Base-by-base conservation (phyloP, 2,113 vertebrate genomes). In the Paracanthobrama guichenoti region DNA sequence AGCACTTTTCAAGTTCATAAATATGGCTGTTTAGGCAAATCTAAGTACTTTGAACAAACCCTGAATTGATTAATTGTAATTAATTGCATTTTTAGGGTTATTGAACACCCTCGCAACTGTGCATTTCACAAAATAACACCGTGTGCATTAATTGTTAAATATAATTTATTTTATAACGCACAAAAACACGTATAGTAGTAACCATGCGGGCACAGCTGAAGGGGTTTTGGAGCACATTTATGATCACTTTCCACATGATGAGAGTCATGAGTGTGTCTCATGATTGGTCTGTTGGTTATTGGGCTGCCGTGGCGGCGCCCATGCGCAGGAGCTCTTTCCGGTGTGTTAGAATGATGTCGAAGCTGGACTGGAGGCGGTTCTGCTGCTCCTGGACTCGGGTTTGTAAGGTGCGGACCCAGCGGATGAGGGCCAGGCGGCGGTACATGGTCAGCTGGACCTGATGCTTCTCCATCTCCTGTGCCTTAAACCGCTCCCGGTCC, bases 381-480 rank as follows among this genome's bases (percentile, higher is more conserved):
- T 99, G 97, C 92, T 99, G 98, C 87, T 97, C 96, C 85, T 95
- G 93, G 16, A 99, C 90, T 0, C 91, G 96, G 87, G 94, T 90
- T 93, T 98, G 97, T 83, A 99, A 94, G 73, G 95, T 92, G 42
- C 97, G 96, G 81, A 99, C 96, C 97, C 97, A 99, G 88, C 97
- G 97, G 84, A 98, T 95, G 89, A 99, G 92, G 0, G 97, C 96
- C 93, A 99, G 90, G 26, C 97, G 96, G 6, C 98, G 96, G 90
- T 99, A 98, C 98, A 99, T 99, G 91, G 96, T 97, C 90, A 99
- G 91, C 92, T 98, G 97, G 78, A 95, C 90, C 35, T 98, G 97
- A 87, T 99, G 97, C 90, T 97, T 97, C 93, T 98, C 96, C 91
- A 98, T 99, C 94, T 99, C 98, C 89, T 86, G 94, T 86, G 97